Evolutionary conservation across 2,113 vertebrate genomes (phyloP), one percentile per base, ranked within the genome.

Genomic region (Himantopus leucocephalus): DNA sequence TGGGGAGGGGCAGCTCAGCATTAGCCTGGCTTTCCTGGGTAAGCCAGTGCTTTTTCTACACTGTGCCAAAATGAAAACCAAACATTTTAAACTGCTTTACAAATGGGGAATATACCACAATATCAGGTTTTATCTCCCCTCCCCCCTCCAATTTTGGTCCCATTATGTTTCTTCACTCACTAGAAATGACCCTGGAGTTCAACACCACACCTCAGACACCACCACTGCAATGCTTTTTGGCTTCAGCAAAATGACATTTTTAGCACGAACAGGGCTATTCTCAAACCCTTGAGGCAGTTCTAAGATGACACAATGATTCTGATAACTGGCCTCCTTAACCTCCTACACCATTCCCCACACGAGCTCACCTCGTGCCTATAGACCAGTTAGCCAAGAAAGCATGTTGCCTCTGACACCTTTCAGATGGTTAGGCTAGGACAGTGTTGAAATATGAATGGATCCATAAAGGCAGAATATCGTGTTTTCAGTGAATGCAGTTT

Each of bases 81-180:
- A 48, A n/a, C 18, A 21, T 71, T 63, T 32, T 27, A 45, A 81
- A 64, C 7, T 30, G 12, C 29, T 85, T 63, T 85, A 18, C 5
- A 45, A 82, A 67, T 6, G 7, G 5, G 24, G 14, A 67, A 34
- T 27, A 77, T 29, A 30, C 5, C 6, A 34, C 62, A 56, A 39
- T 12, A 50, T 3, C 9, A 5, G 3, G 0, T 50, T 90, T 62
- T 70, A 13, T 37, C 5, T 5, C 2, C 8, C 27, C 5, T 10
- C 23, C 10, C 4, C 12, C 1, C 0, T 19, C 12, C 21, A 8
- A 6, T 64, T 88, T 95, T 48, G 13, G 10, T 66, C 14, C 62
- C 32, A 11, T 64, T 24, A 17, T 30, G 3, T 66, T 88, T 90
- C 24, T 88, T 71, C 35, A 19, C 11, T 70, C 14, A 21, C n/a